Evolutionary conservation across 2,113 vertebrate genomes (phyloP).

Genomic region (Rhinoptilus africanus): DNA sequence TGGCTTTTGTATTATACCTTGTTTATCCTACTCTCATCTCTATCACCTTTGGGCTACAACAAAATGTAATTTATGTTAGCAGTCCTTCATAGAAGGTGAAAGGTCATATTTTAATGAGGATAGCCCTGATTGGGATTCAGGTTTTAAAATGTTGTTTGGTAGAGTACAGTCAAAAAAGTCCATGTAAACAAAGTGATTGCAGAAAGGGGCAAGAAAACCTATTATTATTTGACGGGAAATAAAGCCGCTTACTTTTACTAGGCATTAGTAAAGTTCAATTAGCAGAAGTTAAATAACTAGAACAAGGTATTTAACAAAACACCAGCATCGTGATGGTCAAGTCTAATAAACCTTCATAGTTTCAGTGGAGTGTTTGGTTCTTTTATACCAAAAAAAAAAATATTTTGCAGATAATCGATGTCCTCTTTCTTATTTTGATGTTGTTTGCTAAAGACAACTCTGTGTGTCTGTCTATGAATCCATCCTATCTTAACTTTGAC

Average conservation of each 20-base stretch:
- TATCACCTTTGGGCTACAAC: conserved; percentile 86
- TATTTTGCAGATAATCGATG: background rate
- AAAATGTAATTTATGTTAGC: conserved; percentile 86
- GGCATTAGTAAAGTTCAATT: background rate
- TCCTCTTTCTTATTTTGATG: background rate
- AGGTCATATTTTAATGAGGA: conserved; percentile 70
- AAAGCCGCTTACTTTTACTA: background rate
- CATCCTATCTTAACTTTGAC: background rate
- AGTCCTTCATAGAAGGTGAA: conserved; percentile 63
- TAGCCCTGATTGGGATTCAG: conserved; percentile 20
- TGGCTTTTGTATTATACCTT: conserved; percentile 90
- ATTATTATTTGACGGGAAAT: background rate
- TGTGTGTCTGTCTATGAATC: background rate
- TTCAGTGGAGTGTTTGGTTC: background rate
- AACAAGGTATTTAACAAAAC: background rate
- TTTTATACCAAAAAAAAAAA: background rate
- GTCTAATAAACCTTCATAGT: background rate
- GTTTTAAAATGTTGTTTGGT: conserved; percentile 2
- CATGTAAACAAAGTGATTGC: background rate
- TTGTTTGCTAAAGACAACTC: background rate
- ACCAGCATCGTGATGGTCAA: background rate
- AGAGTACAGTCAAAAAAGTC: conserved; percentile 9
- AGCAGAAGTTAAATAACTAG: background rate
- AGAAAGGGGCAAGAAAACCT: background rate
- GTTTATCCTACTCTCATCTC: conserved; percentile 88